Evolutionary conservation across 2,888 invertebrate species (phyloP).

Genomic region (Calameuta pallipes): DNA sequence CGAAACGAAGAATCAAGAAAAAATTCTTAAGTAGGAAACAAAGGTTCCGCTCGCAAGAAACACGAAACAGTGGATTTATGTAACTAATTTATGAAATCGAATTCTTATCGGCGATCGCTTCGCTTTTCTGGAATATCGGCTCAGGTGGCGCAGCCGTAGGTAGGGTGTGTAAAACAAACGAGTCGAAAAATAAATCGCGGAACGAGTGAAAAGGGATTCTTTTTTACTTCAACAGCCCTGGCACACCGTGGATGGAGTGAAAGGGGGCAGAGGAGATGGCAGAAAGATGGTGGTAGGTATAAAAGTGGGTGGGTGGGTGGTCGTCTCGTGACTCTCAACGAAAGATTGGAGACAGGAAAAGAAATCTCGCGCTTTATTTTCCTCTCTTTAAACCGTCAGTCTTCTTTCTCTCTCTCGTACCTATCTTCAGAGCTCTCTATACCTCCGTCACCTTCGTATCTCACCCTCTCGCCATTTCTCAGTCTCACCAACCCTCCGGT

Average conservation of each 20-base stretch:
- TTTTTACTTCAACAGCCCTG: conserved; percentile 36
- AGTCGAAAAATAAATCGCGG: conserved; percentile 59
- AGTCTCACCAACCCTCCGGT: background rate
- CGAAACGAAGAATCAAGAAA: too few relatives aligned
- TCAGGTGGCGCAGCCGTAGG: conserved; percentile 20
- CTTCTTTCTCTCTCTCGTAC: conserved; percentile 14
- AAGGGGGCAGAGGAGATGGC: conserved; percentile 17
- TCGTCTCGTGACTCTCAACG: conserved; percentile 11
- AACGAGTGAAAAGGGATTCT: conserved; percentile 52
- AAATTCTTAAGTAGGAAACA: background rate
- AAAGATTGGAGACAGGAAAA: conserved; percentile 49
- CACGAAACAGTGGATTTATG: background rate
- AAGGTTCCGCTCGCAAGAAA: conserved; percentile 2
- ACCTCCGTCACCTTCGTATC: conserved; percentile 13
- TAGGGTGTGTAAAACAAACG: conserved; percentile 53
- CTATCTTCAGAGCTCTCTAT: conserved; percentile 1
- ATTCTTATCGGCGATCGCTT: conserved; percentile 48
- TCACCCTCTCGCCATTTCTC: background rate
- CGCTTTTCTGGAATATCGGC: conserved; percentile 25
- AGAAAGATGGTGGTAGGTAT: conserved; percentile 29
- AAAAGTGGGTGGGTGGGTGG: conserved; percentile 12
- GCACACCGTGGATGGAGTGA: conserved; percentile 7
- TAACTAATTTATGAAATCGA: conserved; percentile 36
- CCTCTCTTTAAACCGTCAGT: conserved; percentile 29
- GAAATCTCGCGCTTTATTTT: conserved; percentile 48